A percentile compares a stretch with the other conserved stretches of the same genome.
phyloP scores from a whole-genome alignment of 2,797 vertebrate species.

The Liasis olivaceus region DNA sequence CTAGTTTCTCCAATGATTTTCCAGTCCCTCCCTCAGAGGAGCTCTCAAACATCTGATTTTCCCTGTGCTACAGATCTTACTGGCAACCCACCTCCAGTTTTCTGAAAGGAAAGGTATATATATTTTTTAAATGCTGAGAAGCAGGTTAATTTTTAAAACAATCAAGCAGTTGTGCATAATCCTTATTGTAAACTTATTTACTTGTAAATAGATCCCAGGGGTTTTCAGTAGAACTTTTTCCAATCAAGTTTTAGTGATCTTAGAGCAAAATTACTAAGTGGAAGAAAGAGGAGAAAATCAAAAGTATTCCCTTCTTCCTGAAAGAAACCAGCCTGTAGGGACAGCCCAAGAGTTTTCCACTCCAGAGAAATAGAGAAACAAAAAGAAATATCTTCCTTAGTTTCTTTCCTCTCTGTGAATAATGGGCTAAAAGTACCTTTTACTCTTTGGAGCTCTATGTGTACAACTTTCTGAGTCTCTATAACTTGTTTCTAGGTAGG shows the following conservation, averaged over 20 bases:
- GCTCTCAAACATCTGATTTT: neutral
- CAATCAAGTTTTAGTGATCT: neutral
- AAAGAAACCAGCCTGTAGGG: neutral
- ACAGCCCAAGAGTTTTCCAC: neutral
- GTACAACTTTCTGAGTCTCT: neutral
- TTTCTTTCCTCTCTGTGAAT: neutral
- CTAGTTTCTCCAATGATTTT: neutral
- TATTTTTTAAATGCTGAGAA: neutral
- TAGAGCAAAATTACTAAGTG: neutral
- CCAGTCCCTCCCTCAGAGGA: neutral
- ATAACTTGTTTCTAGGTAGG: neutral
- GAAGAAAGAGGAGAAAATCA: neutral
- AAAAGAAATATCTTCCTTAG: neutral
- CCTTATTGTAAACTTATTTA: neutral
- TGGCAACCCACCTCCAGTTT: neutral
- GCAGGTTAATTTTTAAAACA: neutral
- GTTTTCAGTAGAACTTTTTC: neutral
- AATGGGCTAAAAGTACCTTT: neutral
- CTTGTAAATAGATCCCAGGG: neutral
- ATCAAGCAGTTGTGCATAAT: neutral
- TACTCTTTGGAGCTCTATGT: neutral
- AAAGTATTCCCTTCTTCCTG: neutral
- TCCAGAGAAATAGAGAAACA: neutral
- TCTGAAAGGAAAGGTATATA: neutral
- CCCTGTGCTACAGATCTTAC: neutral